These are phyloP conservation scores for Lerema accius DNA, from an alignment of 1,140 invertebrate species.

Conservation along the genomic window DNA sequence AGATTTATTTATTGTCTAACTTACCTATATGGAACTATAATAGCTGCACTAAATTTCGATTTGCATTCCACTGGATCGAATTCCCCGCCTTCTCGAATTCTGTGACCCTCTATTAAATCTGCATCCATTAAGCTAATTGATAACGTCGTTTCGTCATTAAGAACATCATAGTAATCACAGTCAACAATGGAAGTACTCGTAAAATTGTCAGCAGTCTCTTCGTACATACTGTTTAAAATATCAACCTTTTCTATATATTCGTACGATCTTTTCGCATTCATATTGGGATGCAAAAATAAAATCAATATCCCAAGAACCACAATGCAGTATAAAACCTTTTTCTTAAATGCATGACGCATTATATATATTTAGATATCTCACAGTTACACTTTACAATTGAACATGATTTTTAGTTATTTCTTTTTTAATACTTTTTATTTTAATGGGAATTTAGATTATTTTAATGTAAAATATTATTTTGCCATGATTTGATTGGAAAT, in stretches of 20 bases:
- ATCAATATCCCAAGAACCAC: slow-evolving; percentile 49
- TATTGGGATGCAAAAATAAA: slow-evolving; percentile 62
- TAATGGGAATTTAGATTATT: too few species aligned
- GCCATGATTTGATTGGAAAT: too few species aligned
- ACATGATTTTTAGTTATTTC: too few species aligned
- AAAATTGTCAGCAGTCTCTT: slow-evolving; percentile 58
- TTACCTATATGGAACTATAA: slow-evolving; percentile 77
- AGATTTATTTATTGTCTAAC: too few species aligned
- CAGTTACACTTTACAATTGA: background rate
- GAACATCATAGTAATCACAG: slow-evolving; percentile 67
- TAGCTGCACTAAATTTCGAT: slow-evolving; percentile 73
- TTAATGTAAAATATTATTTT: too few species aligned
- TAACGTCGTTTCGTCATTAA: slow-evolving; percentile 59
- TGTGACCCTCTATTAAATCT: slow-evolving; percentile 63
- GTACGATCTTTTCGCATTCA: slow-evolving; percentile 54
- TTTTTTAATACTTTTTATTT: too few species aligned
- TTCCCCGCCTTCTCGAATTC: slow-evolving; percentile 70
- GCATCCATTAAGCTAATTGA: slow-evolving; percentile 57
- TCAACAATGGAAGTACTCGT: slow-evolving; percentile 55
- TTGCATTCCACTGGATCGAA: slow-evolving; percentile 64
- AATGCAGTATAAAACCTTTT: slow-evolving; percentile 56
- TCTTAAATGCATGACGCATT: slow-evolving; percentile 58
- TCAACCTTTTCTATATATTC: slow-evolving; percentile 63
- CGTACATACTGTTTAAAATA: slow-evolving; percentile 56
- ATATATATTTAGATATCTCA: slow-evolving; percentile 3